phyloP scores from a whole-genome alignment of 2,113 vertebrate genomes.

The Uria lomvia region DNA sequence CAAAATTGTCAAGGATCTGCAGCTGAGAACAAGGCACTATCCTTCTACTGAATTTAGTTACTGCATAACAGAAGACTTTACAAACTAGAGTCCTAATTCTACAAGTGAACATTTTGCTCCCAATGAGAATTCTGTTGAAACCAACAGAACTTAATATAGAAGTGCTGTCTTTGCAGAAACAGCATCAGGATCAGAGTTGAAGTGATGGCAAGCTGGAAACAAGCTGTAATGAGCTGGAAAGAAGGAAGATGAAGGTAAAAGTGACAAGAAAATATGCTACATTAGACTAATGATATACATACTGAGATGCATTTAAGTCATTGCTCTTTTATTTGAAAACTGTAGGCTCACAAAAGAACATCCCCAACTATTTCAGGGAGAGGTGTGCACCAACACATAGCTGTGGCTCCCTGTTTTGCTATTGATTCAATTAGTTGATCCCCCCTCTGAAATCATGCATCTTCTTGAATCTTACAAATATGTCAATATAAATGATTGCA shows the following conservation, averaged over 20 bases:
- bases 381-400: neutral
- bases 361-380: neutral
- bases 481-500: neutral
- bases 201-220: neutral
- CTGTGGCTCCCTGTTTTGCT: neutral
- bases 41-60: neutral
- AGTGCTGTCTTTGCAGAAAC: conserved; percentile 2
- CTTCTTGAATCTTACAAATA: neutral
- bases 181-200: neutral
- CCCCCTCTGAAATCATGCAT: neutral
- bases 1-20: neutral
- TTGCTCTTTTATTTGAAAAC: neutral
- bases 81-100: neutral
- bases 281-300: neutral
- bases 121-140: neutral
- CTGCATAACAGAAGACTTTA: neutral
- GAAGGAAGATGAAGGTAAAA: neutral
- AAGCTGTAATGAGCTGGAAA: conserved; percentile 11
- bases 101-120: neutral
- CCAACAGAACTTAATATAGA: neutral
- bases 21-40: neutral
- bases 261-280: neutral
- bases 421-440: neutral
- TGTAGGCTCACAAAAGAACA: neutral
- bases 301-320: neutral